Base-by-base conservation (phyloP, 1,140 invertebrate genomes). In the Brachionus asplanchnoidis region DNA sequence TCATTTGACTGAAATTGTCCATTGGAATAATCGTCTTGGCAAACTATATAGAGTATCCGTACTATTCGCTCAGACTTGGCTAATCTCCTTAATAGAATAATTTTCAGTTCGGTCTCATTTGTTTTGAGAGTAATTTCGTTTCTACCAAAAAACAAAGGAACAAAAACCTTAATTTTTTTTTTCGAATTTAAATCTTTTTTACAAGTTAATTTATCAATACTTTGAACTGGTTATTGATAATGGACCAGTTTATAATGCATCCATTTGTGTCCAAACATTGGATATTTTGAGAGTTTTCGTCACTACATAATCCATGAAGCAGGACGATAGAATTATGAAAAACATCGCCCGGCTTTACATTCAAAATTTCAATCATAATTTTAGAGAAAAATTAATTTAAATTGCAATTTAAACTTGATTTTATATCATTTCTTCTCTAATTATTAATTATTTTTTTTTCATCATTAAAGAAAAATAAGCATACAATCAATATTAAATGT, bases 281-380 rank as follows among this genome's bases (percentile, higher is more conserved):
- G n/a, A 75, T 40, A 20, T 1, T 40, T 42, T 40, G 17, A 11
- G 32, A n/a, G 3, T 17, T 20, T 42, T 40, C 0, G 8, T 26
- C 20, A 42, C 6, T 14, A 44, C 70, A 26, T 2, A 75, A 14
- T 42, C 70, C 70, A n/a, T 42, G 42, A 42, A 75, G 14, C 9
- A 42, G 20, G n/a, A 75, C 26, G 23, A 75, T 42, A 3, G 70
- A 75, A 44, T 36, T 12, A 17, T n/a, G 11, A 11, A 75, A 75
- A 40, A 75, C 14, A 42, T 75, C 70, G n/a, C 70, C 70, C n/a
- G 70, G 70, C 40, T 75, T 75, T 40, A 44, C 8, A 44, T 75
- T 75, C n/a, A 75, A 75, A 42, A 75, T 75, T 44, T 44, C 70
- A 8, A 75, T 11, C 70, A 75, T 75, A 42, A 36, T 70, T 46